Percentiles rank a stretch among this genome's conserved stretches.
Evolutionary conservation across 2,797 vertebrate species (phyloP).

Genomic region (Muscicapa striata): DNA sequence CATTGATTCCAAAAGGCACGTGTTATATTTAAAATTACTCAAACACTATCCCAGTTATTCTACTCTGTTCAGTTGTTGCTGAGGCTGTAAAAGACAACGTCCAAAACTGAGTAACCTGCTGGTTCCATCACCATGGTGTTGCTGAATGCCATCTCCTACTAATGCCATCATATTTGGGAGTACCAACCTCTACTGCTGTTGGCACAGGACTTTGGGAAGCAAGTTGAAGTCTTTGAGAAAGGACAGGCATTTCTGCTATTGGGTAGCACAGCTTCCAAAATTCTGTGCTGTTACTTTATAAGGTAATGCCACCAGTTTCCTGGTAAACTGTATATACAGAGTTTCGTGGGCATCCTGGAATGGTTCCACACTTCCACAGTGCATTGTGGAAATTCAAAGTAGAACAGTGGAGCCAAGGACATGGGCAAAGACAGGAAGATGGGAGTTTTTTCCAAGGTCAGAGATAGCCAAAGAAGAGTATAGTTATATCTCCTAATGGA

Average conservation of each 20-base stretch:
- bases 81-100: background rate
- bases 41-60: background rate
- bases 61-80: background rate
- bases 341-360: background rate
- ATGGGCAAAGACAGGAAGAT: background rate
- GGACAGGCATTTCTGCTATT: background rate
- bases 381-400: background rate
- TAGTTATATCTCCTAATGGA: background rate
- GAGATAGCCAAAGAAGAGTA: background rate
- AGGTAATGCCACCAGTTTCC: background rate
- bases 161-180: accelerated
- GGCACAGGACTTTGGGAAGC: background rate
- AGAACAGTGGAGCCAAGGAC: background rate
- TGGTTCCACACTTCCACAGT: background rate
- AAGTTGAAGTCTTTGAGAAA: background rate
- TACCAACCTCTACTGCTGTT: background rate
- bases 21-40: background rate
- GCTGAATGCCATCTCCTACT: background rate
- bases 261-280: background rate
- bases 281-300: background rate
- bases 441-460: background rate
- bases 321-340: accelerated
- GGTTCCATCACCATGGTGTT: background rate
- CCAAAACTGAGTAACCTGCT: background rate
- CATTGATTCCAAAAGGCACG: background rate